Evolutionary conservation across 2,113 vertebrate genomes (phyloP).

Genomic region (Nyctibius bracteatus): DNA sequence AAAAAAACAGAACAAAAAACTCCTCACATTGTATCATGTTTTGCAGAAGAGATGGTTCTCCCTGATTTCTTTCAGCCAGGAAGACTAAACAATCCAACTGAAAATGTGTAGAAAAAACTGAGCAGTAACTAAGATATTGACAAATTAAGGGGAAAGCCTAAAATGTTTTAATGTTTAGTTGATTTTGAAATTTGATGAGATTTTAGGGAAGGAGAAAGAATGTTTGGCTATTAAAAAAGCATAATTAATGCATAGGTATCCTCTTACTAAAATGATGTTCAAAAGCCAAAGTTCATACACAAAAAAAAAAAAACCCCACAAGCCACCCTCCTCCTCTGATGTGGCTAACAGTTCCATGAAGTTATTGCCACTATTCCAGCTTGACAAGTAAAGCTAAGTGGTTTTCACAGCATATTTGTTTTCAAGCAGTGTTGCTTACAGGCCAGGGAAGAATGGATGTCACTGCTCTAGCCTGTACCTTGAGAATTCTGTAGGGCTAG

Average conservation of each 20-base stretch:
- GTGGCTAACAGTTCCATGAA: not conserved
- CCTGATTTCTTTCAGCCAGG: not conserved
- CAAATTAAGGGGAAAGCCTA: slow-evolving; percentile 50
- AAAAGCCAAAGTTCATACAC: not conserved
- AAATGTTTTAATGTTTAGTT: slow-evolving; percentile 43
- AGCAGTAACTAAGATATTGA: not conserved
- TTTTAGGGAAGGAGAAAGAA: not conserved
- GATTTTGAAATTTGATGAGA: slow-evolving; percentile 54
- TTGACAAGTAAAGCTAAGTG: not conserved
- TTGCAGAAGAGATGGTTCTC: not conserved
- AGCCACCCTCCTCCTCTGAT: not conserved
- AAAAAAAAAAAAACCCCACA: not conserved
- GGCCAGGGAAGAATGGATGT: not conserved
- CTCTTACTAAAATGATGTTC: not conserved
- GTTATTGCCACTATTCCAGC: not conserved
- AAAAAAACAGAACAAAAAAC: not conserved
- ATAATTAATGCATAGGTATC: not conserved
- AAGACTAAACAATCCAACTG: not conserved
- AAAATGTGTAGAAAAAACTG: slow-evolving; percentile 9
- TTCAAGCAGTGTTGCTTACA: not conserved
- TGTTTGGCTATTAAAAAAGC: not conserved
- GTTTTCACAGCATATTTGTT: not conserved
- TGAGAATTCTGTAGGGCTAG: not conserved
- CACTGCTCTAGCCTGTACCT: not conserved
- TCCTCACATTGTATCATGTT: not conserved